Conservation (phyloP, 2,113 vertebrate genomes). For the Nansenia antarctica region DNA sequence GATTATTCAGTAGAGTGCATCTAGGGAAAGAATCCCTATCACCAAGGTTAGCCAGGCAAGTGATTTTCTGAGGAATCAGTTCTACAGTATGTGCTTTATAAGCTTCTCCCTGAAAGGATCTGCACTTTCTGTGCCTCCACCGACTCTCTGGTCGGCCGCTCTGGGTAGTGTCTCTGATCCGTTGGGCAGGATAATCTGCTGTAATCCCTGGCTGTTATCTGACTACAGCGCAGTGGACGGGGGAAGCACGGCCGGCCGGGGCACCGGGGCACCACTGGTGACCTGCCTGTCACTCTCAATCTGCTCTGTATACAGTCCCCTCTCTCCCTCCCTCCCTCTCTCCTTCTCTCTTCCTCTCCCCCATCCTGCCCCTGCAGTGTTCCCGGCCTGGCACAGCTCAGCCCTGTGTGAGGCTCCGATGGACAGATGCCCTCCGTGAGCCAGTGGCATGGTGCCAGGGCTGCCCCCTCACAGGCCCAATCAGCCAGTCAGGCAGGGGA, state of each 20-base stretch:
- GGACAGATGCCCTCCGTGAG: slow-evolving; percentile 42
- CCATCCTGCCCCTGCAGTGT: slow-evolving; percentile 11
- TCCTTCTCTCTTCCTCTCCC: neutral
- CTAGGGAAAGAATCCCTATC: slow-evolving; percentile 47
- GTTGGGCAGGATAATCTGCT: slow-evolving; percentile 67
- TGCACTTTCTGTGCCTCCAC: slow-evolving; percentile 23
- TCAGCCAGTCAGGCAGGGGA: neutral
- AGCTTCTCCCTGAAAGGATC: slow-evolving; percentile 53
- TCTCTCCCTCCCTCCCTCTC: slow-evolving; percentile 16
- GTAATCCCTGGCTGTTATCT: slow-evolving; percentile 69
- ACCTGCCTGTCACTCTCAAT: slow-evolving; percentile 10
- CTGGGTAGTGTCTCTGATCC: slow-evolving; percentile 43
- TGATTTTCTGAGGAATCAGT: slow-evolving; percentile 21
- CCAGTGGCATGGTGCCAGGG: slow-evolving; percentile 27
- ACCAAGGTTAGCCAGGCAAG: slow-evolving; percentile 55
- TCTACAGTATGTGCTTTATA: slow-evolving; percentile 17
- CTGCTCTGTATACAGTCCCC: slow-evolving; percentile 1
- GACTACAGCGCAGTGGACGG: slow-evolving; percentile 40
- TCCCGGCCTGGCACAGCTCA: slow-evolving; percentile 1
- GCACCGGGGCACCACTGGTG: neutral
- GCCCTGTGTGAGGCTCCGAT: slow-evolving; percentile 28
- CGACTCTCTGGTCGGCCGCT: neutral
- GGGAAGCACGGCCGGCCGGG: slow-evolving; percentile 23
- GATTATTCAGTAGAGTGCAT: slow-evolving; percentile 41
- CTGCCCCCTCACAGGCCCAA: slow-evolving; percentile 14